These are phyloP conservation scores for Eugnorisma glareosa DNA, from an alignment of 2,888 invertebrate genomes.

Conservation along the genomic window DNA sequence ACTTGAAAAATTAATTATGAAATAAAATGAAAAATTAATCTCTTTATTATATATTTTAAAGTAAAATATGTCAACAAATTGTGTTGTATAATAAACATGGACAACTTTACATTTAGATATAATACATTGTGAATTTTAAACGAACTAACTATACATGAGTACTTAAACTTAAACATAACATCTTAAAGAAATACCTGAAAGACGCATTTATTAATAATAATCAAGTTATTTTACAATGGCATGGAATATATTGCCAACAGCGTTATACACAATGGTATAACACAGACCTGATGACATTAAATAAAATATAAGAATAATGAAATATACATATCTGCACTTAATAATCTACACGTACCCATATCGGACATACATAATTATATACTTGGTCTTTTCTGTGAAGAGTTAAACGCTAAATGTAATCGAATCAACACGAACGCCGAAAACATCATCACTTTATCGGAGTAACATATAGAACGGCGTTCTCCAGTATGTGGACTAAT, in stretches of 20 bases:
- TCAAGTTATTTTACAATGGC: conserved; percentile 28
- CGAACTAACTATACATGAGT: conserved; percentile 55
- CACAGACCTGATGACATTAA: background rate
- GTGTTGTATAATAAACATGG: conserved; percentile 62
- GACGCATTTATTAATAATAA: conserved; percentile 31
- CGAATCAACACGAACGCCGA: background rate
- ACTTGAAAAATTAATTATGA: background rate
- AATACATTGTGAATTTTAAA: conserved; percentile 51
- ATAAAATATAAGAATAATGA: background rate
- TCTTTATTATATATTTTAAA: conserved; percentile 58
- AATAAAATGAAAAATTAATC: conserved; percentile 48
- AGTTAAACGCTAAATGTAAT: background rate
- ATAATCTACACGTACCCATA: conserved; percentile 21
- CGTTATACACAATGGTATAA: conserved; percentile 4
- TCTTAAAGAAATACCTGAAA: conserved; percentile 49
- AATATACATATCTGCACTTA: conserved; percentile 2
- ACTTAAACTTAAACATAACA: conserved; percentile 52
- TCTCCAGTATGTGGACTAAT: background rate
- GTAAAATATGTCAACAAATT: conserved; percentile 57
- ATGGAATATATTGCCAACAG: conserved; percentile 30
- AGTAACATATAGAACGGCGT: background rate
- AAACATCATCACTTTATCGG: background rate
- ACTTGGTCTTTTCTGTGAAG: conserved; percentile 1
- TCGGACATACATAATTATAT: background rate
- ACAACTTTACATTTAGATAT: conserved; percentile 50